Conservation (phyloP, 2,888 invertebrate species). For the Pheosia gnoma region DNA sequence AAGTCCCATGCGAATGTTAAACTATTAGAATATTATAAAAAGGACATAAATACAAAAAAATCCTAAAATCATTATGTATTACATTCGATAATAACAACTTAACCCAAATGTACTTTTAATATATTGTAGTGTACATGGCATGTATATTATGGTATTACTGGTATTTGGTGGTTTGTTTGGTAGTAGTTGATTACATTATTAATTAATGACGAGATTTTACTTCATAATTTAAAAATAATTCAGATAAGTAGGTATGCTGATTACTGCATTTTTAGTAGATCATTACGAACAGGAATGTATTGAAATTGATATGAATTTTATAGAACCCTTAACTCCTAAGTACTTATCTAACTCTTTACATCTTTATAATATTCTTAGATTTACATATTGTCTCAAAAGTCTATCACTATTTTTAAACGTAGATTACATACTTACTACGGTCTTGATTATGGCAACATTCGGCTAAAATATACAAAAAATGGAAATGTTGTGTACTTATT, state of each 20-base stretch:
- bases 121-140: too few species aligned
- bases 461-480: not conserved
- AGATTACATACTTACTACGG: constrained; percentile 24
- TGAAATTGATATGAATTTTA: not conserved
- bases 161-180: too few species aligned
- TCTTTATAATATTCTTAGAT: constrained; percentile 43
- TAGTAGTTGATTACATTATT: not conserved
- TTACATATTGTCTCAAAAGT: constrained; percentile 75
- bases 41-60: not conserved
- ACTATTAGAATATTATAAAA: not conserved
- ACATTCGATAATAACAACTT: too few species aligned
- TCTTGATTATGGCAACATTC: constrained; percentile 30
- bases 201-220: not conserved
- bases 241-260: not conserved
- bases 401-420: constrained; percentile 49
- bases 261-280: not conserved
- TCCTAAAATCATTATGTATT: not conserved
- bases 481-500: not conserved
- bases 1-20: not conserved
- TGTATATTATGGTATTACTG: too few species aligned
- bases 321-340: not conserved
- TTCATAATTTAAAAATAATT: not conserved
- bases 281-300: not conserved
- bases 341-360: constrained; percentile 38
- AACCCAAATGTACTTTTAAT: too few species aligned